Conservation (phyloP, 2,797 vertebrate genomes). For the Valencia hispanica region DNA sequence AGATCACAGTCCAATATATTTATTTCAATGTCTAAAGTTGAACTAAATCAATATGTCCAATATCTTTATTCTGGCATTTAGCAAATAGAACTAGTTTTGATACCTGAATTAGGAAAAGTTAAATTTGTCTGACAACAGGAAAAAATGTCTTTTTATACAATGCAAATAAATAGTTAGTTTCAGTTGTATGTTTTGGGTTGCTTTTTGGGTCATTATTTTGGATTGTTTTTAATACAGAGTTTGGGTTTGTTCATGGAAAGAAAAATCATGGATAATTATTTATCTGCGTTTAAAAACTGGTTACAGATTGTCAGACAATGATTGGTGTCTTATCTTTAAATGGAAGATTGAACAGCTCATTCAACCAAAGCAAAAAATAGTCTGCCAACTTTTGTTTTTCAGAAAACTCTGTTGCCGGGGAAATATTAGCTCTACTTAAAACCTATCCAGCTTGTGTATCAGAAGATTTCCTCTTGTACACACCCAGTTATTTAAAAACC, state of each 20-base stretch:
- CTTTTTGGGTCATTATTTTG: not conserved
- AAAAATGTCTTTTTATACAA: not conserved
- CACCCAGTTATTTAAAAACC: conserved; percentile 31
- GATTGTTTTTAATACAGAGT: not conserved
- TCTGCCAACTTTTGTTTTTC: conserved; percentile 39
- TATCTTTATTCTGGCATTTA: not conserved
- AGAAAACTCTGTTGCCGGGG: conserved; percentile 42
- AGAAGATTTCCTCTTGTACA: conserved; percentile 22
- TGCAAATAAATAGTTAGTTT: not conserved
- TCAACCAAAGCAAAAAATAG: conserved; percentile 31
- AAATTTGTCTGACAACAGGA: too few species aligned
- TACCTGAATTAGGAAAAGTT: not conserved
- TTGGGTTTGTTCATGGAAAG: not conserved
- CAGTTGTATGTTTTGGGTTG: not conserved
- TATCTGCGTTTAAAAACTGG: not conserved
- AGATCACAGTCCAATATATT: not conserved
- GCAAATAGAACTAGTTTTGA: not conserved
- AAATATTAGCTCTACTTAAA: conserved; percentile 28
- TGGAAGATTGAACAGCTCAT: conserved; percentile 28
- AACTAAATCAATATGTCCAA: not conserved
- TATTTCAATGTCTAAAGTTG: too few species aligned
- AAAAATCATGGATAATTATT: not conserved
- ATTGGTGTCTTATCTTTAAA: conserved; percentile 22
- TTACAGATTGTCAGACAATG: conserved; percentile 32
- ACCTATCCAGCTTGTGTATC: conserved; percentile 41